phyloP scores from a whole-genome alignment of 2,113 vertebrate genomes.

The Tiliqua scincoides region DNA sequence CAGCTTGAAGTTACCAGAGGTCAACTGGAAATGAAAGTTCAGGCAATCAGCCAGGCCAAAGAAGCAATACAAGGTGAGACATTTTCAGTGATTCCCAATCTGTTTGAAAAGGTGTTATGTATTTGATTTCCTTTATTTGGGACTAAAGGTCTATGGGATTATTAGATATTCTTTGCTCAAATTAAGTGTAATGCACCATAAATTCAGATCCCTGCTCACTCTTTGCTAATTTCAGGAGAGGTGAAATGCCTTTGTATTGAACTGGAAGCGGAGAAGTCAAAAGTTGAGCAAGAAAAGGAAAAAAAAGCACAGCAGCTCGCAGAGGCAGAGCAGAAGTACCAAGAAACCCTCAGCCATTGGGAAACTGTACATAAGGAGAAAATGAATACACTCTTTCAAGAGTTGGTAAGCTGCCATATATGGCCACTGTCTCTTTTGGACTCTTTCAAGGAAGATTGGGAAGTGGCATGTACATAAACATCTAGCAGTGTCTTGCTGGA shows the following conservation, averaged over 20 bases:
- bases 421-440: background rate
- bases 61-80: conserved; percentile 80
- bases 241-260: conserved; percentile 79
- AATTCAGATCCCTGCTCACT: background rate
- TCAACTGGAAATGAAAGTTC: conserved; percentile 80
- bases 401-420: conserved; percentile 59
- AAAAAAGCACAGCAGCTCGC: conserved; percentile 49
- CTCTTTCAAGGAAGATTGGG: background rate
- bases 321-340: conserved; percentile 41
- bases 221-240: conserved; percentile 74
- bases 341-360: conserved; percentile 39
- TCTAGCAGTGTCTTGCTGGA: no score
- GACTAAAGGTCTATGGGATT: background rate
- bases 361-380: conserved; percentile 52
- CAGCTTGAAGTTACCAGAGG: conserved; percentile 74
- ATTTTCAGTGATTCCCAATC: background rate
- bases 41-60: conserved; percentile 80
- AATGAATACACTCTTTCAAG: conserved; percentile 54
- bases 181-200: background rate
- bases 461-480: no score
- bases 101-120: background rate
- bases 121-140: background rate
- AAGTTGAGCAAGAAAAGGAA: conserved; percentile 55
- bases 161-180: background rate
- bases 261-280: conserved; percentile 70